Percentiles rank a stretch among this genome's conserved stretches.
Evolutionary conservation across 2,888 invertebrate species (phyloP).

Genomic region (Dicranocentrus wangi): DNA sequence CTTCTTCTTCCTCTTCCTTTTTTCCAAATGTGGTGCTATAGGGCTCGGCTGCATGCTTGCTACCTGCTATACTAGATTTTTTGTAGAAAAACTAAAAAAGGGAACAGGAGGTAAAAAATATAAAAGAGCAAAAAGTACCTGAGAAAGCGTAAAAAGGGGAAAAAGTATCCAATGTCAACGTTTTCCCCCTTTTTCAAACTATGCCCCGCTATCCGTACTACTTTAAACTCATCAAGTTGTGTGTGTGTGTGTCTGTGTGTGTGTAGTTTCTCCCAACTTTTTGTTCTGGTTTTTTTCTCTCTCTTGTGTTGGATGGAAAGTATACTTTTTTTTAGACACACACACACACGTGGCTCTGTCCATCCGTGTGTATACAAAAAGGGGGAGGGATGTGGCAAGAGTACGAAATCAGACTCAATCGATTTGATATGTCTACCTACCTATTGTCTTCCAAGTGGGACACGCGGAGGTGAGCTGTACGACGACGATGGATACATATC

Average conservation of each 20-base stretch:
- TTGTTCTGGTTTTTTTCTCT: neutral
- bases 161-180: neutral
- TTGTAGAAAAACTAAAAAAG: slow-evolving; percentile 13
- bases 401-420: neutral
- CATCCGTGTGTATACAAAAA: neutral
- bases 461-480: too few species aligned
- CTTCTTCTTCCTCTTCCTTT: too few species aligned
- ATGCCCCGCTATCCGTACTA: neutral
- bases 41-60: neutral
- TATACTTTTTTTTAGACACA: slow-evolving; percentile 2
- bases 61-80: neutral
- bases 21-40: too few species aligned
- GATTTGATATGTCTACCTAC: too few species aligned
- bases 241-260: too few species aligned
- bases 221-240: slow-evolving; percentile 29
- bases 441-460: too few species aligned
- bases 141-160: neutral
- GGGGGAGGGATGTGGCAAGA: neutral
- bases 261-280: neutral
- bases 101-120: neutral
- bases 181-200: slow-evolving; percentile 4
- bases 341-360: neutral
- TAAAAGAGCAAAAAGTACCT: slow-evolving; percentile 9
- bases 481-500: too few species aligned
- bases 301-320: neutral